A percentile compares a stretch with the other conserved stretches of the same genome.
phyloP scores from a whole-genome alignment of 2,797 vertebrate genomes.

The Megalops cyprinoides region DNA sequence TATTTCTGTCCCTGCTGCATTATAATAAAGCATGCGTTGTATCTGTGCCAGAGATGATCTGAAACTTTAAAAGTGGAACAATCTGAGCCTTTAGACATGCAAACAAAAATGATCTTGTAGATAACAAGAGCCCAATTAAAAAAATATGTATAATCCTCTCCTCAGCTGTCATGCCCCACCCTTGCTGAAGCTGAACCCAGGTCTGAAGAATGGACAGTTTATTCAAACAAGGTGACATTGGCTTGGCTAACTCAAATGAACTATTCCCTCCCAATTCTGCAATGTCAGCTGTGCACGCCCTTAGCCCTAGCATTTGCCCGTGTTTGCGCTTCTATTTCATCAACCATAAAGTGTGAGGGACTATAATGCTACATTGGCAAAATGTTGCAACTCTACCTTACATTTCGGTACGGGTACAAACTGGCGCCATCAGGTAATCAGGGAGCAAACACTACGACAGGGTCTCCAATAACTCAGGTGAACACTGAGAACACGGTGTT shows the following conservation, averaged over 20 bases:
- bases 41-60: too few relatives aligned
- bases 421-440: background rate
- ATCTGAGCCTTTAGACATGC: too few relatives aligned
- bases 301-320: too few relatives aligned
- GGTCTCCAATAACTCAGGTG: background rate
- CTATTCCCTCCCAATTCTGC: background rate
- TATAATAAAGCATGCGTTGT: too few relatives aligned
- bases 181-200: too few relatives aligned
- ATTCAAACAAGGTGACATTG: background rate
- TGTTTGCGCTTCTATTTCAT: too few relatives aligned
- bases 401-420: background rate
- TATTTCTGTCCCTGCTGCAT: too few relatives aligned
- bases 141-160: too few relatives aligned
- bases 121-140: too few relatives aligned
- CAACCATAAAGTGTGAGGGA: background rate
- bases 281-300: background rate
- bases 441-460: background rate
- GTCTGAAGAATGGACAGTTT: background rate
- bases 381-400: background rate
- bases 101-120: too few relatives aligned
- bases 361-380: background rate
- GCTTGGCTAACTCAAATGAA: background rate
- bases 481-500: background rate
- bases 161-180: background rate
- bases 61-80: too few relatives aligned